These are phyloP conservation scores for Cydia strobilella DNA, from an alignment of 1,140 invertebrate genomes.

Conservation along the genomic window DNA sequence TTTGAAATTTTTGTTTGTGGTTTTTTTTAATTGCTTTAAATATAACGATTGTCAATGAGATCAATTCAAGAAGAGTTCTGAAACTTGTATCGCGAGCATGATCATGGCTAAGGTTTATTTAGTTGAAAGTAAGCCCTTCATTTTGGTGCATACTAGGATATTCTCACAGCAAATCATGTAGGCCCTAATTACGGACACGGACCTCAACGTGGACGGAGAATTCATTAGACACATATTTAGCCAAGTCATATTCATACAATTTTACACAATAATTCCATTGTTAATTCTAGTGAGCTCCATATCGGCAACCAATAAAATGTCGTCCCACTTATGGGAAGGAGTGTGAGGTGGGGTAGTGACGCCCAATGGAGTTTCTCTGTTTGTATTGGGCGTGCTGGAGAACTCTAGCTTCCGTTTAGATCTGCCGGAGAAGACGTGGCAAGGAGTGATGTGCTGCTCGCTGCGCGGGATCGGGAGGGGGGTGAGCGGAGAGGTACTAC, in stretches of 20 bases:
- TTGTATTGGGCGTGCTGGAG: conserved; percentile 58
- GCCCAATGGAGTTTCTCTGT: conserved; percentile 54
- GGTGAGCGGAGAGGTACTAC: conserved; percentile 68
- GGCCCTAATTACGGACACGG: background rate
- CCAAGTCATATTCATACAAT: conserved; percentile 29
- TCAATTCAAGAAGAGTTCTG: background rate
- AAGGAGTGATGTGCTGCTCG: conserved; percentile 54
- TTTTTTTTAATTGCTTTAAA: background rate
- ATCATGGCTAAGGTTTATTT: conserved; percentile 9
- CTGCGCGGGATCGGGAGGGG: conserved; percentile 59
- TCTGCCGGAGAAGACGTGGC: conserved; percentile 65
- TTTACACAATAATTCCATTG: conserved; percentile 66
- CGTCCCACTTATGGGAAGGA: conserved; percentile 78
- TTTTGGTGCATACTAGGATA: background rate
- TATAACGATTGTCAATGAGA: background rate
- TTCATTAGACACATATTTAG: background rate
- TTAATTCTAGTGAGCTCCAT: conserved; percentile 79
- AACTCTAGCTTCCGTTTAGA: conserved; percentile 77
- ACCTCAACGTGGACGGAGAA: conserved; percentile 11
- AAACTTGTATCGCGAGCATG: background rate
- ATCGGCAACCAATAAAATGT: conserved; percentile 75
- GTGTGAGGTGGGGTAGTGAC: conserved; percentile 71
- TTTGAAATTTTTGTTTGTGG: background rate
- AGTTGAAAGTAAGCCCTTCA: conserved; percentile 5
- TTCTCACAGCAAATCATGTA: background rate